Evolutionary conservation across 2,797 vertebrate genomes (phyloP).

Genomic region (Propithecus perrieri): DNA sequence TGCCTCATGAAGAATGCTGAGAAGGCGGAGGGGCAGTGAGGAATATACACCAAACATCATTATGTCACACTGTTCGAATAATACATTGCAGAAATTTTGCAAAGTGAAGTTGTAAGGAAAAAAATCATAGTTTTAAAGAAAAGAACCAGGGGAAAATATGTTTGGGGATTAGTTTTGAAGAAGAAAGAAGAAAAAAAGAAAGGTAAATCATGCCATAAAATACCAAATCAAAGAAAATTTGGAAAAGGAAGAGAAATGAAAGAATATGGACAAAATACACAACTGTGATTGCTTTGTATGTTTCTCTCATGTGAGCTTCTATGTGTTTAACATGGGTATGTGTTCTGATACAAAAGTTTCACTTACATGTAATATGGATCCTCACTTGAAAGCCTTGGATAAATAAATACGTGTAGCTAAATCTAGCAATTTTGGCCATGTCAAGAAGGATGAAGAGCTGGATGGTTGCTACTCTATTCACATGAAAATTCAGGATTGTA

Average conservation of each 20-base stretch:
- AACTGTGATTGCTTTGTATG: not conserved
- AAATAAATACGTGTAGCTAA: not conserved
- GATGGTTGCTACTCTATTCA: not conserved
- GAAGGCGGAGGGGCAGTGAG: not conserved
- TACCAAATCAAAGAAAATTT: not conserved
- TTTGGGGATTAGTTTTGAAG: not conserved
- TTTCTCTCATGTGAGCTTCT: not conserved
- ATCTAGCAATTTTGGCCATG: not conserved
- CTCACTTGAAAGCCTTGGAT: not conserved
- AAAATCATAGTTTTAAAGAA: slow-evolving; percentile 2
- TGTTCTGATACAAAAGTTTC: not conserved
- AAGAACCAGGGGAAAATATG: not conserved
- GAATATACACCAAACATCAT: not conserved
- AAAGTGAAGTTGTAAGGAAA: not conserved
- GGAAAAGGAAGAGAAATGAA: slow-evolving; percentile 12
- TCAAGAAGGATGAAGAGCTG: not conserved
- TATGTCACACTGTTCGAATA: not conserved
- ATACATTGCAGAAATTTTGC: not conserved
- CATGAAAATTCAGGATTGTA: not conserved
- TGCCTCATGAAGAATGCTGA: not conserved
- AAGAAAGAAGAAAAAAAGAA: not conserved
- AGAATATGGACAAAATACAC: not conserved
- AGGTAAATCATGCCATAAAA: not conserved
- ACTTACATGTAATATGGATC: not conserved
- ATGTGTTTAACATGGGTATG: not conserved